phyloP scores from a whole-genome alignment of 2,797 vertebrate genomes.

The Phalloptychus januarius region DNA sequence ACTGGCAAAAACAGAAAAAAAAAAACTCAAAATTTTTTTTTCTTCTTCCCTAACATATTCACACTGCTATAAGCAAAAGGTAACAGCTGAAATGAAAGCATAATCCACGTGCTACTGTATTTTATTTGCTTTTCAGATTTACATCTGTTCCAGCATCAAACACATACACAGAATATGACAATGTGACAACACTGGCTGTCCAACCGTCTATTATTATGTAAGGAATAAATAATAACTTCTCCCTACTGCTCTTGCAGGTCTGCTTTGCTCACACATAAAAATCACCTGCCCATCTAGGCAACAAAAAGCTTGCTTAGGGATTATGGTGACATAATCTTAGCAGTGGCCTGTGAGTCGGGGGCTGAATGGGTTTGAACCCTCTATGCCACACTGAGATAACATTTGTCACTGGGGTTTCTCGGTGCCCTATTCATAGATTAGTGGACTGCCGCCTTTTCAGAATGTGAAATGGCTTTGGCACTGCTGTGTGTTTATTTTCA shows the following conservation, averaged over 20 bases:
- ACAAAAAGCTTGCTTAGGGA: slow-evolving; percentile 83
- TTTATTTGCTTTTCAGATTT: slow-evolving; percentile 68
- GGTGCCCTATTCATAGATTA: slow-evolving; percentile 86
- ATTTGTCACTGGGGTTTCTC: slow-evolving; percentile 84
- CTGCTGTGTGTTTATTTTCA: slow-evolving; percentile 81
- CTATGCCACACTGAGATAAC: slow-evolving; percentile 86
- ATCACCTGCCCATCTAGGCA: slow-evolving; percentile 84
- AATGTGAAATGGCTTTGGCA: slow-evolving; percentile 85
- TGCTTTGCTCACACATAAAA: slow-evolving; percentile 79
- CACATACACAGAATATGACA: slow-evolving; percentile 76
- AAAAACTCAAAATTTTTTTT: slow-evolving; percentile 49
- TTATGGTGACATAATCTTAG: slow-evolving; percentile 88
- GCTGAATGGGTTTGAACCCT: slow-evolving; percentile 86
- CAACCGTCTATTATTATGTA: slow-evolving; percentile 75
- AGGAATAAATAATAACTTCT: slow-evolving; percentile 82
- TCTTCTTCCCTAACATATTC: slow-evolving; percentile 44
- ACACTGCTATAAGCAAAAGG: slow-evolving; percentile 54
- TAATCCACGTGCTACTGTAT: slow-evolving; percentile 61
- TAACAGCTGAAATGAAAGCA: slow-evolving; percentile 65
- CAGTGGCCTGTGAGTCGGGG: slow-evolving; percentile 81
- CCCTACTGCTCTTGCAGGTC: slow-evolving; percentile 73
- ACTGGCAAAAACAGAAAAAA: slow-evolving; percentile 32
- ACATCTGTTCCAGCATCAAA: slow-evolving; percentile 73
- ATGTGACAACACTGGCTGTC: slow-evolving; percentile 79
- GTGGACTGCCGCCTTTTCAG: slow-evolving; percentile 84